Base-by-base conservation (phyloP, 2,113 vertebrate species). In the Lycocorax pyrrhopterus region DNA sequence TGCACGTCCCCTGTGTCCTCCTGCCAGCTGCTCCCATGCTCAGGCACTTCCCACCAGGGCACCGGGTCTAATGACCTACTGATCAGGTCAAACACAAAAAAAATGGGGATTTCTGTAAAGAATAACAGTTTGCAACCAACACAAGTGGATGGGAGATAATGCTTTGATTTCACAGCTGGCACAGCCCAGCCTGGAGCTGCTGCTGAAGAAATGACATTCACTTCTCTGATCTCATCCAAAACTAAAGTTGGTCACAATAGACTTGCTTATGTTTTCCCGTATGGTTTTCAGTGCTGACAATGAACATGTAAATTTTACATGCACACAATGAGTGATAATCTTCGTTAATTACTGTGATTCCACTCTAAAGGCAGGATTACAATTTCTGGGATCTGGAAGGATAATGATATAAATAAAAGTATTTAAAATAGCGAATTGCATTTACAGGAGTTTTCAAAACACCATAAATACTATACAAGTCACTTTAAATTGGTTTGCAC, bases 11-110 rank as follows among this genome's bases (percentile, higher is more conserved):
- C 10, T 27, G 39, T 3, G 2, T 62, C 58, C 71, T 66, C 33
- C 1, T 5, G 4, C 4, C 2, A 2, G 19, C 62, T 74, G 53
- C 37, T 81, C 52, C 47, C 0, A 0, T 0, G 11, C 33, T 69
- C 69, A 26, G 56, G 33, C 39, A 20, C 23, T 67, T 87, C 44
- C 56, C 69, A 22, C 5, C 52, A 25, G 9, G 55, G 18, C 59
- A 67, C 0, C 0, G 15, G 14, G 32, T 71, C 35, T 71, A 33
- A 76, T 9, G 16, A 80, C 18, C 62, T 62, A 53, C 32, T 80
- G 29, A 53, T 3, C 39, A 35, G 41, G 41, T 55, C 59, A 85
- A 76, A 82, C 3, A 26, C 9, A 39, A 55, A 47, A 89, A 69
- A 58, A 63, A 32, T 2, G 4, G 8, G 5, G 11, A 30, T 4